phyloP scores from a whole-genome alignment of 2,113 vertebrate species.

The Gasterosteus aculeatus region DNA sequence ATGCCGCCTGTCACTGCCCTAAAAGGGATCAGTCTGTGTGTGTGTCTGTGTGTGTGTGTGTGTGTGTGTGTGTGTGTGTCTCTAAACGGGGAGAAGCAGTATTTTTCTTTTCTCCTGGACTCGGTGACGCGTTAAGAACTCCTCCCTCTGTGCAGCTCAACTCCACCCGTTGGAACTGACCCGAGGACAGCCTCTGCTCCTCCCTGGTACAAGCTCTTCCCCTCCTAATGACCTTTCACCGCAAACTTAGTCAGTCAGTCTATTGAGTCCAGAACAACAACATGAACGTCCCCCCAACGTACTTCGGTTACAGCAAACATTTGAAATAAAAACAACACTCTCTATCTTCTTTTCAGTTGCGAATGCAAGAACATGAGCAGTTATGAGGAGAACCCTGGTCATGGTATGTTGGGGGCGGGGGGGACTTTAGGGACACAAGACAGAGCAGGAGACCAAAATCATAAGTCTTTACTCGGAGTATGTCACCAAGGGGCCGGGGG shows the following conservation, averaged over 20 bases:
- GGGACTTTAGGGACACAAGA: constrained; percentile 21
- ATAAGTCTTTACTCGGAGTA: constrained; percentile 6
- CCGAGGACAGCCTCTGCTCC: neutral
- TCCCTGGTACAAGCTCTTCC: neutral
- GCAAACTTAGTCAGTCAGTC: neutral
- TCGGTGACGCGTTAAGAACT: too few relatives aligned
- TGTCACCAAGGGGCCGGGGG: constrained; percentile 13
- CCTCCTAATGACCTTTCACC: neutral
- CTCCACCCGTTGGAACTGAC: neutral
- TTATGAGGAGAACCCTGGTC: constrained; percentile 60
- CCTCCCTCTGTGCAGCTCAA: neutral
- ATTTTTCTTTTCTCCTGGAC: neutral
- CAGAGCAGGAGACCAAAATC: constrained; percentile 23
- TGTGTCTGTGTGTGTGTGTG: constrained; percentile 22
- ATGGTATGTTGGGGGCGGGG: neutral
- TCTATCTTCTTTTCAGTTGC: neutral
- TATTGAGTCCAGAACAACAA: neutral
- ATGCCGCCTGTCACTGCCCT: neutral
- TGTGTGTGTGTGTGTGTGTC: constrained; percentile 34
- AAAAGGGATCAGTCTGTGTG: neutral
- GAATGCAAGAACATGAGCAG: constrained; percentile 2
- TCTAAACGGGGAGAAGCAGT: constrained; percentile 39
- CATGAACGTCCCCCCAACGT: neutral
- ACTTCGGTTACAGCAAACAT: neutral
- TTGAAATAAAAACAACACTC: neutral